These are phyloP conservation scores for Platygyra sinensis DNA, from an alignment of 64 coral and sea anemone species.

Conservation along the genomic window DNA sequence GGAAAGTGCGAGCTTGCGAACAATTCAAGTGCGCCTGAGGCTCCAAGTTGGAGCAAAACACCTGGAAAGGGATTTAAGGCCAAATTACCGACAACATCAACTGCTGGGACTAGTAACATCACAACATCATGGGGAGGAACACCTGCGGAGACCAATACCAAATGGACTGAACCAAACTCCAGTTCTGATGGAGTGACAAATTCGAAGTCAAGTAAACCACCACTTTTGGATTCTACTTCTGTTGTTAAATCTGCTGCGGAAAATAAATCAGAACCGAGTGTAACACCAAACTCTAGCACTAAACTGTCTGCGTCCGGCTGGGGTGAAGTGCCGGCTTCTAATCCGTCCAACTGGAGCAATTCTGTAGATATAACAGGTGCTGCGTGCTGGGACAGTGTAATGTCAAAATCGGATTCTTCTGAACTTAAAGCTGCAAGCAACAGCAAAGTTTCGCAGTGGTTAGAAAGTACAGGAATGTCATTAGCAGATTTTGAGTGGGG, in stretches of 20 bases:
- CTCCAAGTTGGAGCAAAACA: constrained; percentile 90
- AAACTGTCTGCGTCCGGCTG: constrained; percentile 61
- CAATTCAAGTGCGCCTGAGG: constrained; percentile 45
- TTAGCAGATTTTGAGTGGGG: constrained; percentile 67
- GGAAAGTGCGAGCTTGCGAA: constrained; percentile 25
- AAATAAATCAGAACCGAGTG: background rate
- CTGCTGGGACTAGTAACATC: constrained; percentile 1
- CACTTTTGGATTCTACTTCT: constrained; percentile 21
- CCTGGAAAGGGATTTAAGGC: constrained; percentile 87
- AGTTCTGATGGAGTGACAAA: constrained; percentile 18
- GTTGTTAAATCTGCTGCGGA: constrained; percentile 6
- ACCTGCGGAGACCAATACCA: constrained; percentile 77
- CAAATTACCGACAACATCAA: constrained; percentile 57
- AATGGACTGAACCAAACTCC: constrained; percentile 66
- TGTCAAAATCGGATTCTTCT: constrained; percentile 40
- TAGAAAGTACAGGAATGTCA: constrained; percentile 56
- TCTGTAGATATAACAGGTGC: constrained; percentile 51
- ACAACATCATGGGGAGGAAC: constrained; percentile 94
- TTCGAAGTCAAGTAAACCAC: constrained; percentile 20
- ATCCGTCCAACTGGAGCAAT: constrained; percentile 24
- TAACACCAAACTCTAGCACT: background rate
- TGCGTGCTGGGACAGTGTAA: constrained; percentile 63
- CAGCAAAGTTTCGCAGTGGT: constrained; percentile 72
- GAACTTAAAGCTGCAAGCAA: constrained; percentile 28
- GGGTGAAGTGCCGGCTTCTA: constrained; percentile 45